phyloP scores from a whole-genome alignment of 2,113 vertebrate genomes.

The Calidris pygmaea region DNA sequence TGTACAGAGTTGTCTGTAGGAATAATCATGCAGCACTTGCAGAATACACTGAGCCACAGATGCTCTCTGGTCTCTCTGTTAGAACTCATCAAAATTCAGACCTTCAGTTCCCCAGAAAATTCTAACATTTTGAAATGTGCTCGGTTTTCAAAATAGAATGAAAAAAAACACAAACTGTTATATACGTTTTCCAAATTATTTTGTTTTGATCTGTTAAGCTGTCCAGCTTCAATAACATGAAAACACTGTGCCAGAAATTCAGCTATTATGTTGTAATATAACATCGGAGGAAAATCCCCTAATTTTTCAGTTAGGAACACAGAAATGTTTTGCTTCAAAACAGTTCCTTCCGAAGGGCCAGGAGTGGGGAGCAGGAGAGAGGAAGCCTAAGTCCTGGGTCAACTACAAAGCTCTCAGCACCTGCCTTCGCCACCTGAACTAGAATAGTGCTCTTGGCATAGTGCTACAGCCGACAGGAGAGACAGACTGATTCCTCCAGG shows the following conservation, averaged over 20 bases:
- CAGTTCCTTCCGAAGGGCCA: background rate
- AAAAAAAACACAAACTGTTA: background rate
- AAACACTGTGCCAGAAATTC: background rate
- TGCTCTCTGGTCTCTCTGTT: background rate
- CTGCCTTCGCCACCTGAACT: background rate
- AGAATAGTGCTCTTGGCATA: background rate
- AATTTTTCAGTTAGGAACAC: background rate
- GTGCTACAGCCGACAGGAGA: background rate
- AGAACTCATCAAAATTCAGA: background rate
- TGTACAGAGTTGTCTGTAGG: background rate
- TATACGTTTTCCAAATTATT: background rate
- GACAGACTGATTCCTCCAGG: background rate
- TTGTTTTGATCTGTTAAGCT: background rate
- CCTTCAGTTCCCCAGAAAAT: background rate
- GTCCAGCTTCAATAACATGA: background rate
- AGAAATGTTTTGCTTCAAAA: background rate
- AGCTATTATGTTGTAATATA: background rate
- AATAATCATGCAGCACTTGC: background rate
- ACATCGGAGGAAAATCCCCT: background rate
- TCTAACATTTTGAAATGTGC: background rate
- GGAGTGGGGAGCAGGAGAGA: too few species aligned
- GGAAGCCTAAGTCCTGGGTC: background rate
- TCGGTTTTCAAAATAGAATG: background rate
- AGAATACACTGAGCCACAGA: background rate
- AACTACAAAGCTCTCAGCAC: background rate